These are phyloP conservation scores for Semicossyphus pulcher DNA, from an alignment of 2,113 vertebrate species.

Conservation along the genomic window DNA sequence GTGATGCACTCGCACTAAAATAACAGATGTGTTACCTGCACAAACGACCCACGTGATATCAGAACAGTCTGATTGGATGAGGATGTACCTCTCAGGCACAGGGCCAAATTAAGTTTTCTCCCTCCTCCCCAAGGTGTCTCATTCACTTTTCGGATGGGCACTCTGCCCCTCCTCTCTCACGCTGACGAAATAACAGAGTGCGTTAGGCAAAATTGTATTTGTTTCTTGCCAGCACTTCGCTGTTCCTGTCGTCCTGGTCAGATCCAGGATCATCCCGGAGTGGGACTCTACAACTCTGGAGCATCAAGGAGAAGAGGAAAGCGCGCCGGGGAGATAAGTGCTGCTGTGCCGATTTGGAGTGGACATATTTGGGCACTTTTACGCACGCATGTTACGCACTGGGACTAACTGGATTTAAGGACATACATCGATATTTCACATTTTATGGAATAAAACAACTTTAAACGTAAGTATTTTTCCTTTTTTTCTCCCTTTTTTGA, in stretches of 20 bases:
- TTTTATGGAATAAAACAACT: constrained; percentile 76
- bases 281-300: constrained; percentile 63
- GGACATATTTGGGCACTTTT: constrained; percentile 58
- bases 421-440: constrained; percentile 24
- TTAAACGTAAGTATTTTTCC: constrained; percentile 67
- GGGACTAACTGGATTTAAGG: constrained; percentile 70
- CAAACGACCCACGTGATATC: not conserved
- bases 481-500: constrained; percentile 2
- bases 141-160: constrained; percentile 79
- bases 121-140: constrained; percentile 72
- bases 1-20: not conserved
- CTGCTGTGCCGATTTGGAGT: constrained; percentile 38
- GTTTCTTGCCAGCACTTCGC: constrained; percentile 82
- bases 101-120: constrained; percentile 33
- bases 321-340: constrained; percentile 47
- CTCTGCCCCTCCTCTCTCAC: constrained; percentile 89
- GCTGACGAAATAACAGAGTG: constrained; percentile 92
- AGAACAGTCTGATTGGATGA: constrained; percentile 42
- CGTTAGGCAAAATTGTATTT: constrained; percentile 91
- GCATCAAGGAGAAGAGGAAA: constrained; percentile 29
- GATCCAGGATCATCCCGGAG: constrained; percentile 70
- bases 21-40: constrained; percentile 1
- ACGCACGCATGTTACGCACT: constrained; percentile 65
- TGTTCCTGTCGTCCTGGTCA: constrained; percentile 75
- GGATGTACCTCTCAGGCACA: constrained; percentile 32